Conservation (phyloP, 2,888 invertebrate genomes). For the Acheta domesticus region DNA sequence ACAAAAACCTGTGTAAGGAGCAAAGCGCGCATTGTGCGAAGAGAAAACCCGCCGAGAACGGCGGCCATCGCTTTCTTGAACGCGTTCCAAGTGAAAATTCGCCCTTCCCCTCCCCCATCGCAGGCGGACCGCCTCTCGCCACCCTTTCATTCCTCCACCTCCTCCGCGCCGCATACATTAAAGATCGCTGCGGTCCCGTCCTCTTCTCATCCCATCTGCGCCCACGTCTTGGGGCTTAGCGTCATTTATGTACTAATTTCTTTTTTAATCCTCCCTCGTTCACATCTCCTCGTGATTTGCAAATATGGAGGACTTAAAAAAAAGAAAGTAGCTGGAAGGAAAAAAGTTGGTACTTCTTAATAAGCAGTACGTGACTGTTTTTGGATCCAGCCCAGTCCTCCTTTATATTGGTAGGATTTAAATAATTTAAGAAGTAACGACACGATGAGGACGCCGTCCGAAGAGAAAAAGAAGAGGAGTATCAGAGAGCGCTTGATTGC, state of each 20-base stretch:
- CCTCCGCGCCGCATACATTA: background rate
- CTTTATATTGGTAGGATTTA: conserved; percentile 25
- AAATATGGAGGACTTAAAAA: conserved; percentile 23
- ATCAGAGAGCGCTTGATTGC: background rate
- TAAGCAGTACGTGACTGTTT: conserved; percentile 26
- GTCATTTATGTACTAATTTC: conserved; percentile 26
- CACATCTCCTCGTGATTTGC: conserved; percentile 22
- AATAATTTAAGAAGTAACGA: conserved; percentile 23
- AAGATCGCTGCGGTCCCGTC: background rate
- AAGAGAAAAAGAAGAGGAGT: background rate
- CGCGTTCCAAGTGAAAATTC: too few species aligned
- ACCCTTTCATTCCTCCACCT: background rate
- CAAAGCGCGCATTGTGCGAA: too few species aligned
- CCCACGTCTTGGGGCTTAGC: conserved; percentile 20
- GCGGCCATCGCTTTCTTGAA: too few species aligned
- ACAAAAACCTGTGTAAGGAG: too few species aligned
- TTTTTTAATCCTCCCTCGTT: conserved; percentile 23
- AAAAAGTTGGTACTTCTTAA: conserved; percentile 20
- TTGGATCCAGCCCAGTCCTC: background rate
- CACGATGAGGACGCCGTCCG: background rate
- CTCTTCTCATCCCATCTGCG: background rate
- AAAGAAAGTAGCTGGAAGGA: background rate
- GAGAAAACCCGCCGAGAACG: too few species aligned
- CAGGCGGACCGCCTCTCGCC: background rate
- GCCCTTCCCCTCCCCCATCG: too few species aligned